Base-by-base conservation (phyloP, 1,140 invertebrate species). In the Macrotrachela quadricornifera region DNA sequence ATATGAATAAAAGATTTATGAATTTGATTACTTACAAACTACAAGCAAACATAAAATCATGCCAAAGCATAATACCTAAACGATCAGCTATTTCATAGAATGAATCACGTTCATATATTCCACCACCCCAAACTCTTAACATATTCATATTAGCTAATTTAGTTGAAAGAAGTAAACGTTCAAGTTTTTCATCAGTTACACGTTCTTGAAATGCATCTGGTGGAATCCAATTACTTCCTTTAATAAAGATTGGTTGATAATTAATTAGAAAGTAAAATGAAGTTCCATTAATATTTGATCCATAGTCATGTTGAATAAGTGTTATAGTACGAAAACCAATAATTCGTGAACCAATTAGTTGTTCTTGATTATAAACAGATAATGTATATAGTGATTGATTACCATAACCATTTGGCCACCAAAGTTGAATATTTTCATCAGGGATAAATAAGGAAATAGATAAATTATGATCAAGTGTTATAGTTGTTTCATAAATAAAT, bases 361-460 rank as follows among this genome's bases (percentile, higher is more conserved):
- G 21, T 30, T 30, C 21, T 4, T 67, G 70, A 30, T 30, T 4
- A 30, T 30, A 30, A 1, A 80, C 70, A 44, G 67, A 71, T 3
- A 88, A 63, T 40, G 73, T 65, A 62, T 92, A 91, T 1, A 95
- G 70, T 6, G 69, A 72, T 65, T 85, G 86, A 14, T 75, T 64
- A 30, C 90, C 90, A 63, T 82, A 82, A 49, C 85, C 88, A 72
- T 88, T 90, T 0, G 91, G 91, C 87, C 87, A 94, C 91, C 90
- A 96, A 15, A 74, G 59, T 39, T 30, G 21, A 30, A 30, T 30
- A 30, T 30, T 30, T 30, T 30, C 21, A 30, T 30, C 8, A 30
- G 21, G 21, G 8, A 30, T 30, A 4, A 8, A 30, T 30, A 30
- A 30, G 8, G 21, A 4, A 30, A 30, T 30, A 30, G 21, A 30